Base-by-base conservation (phyloP, 1,140 invertebrate genomes). In the Cydia fagiglandana region DNA sequence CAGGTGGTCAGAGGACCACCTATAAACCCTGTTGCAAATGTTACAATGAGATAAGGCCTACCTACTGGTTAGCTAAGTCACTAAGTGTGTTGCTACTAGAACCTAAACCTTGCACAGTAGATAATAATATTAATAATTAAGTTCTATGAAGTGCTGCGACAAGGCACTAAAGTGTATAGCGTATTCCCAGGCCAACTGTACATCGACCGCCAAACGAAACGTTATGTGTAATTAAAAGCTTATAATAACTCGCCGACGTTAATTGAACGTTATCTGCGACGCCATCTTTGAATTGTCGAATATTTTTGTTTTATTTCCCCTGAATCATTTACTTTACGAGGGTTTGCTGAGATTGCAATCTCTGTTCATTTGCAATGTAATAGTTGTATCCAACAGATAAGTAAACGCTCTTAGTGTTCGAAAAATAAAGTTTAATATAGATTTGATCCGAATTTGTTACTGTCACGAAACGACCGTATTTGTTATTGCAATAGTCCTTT, bases 191-290 rank as follows among this genome's bases (percentile, higher is more conserved):
- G 45, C 10, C 45, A 9, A 53, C 5, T 53, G 56, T 61, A 24
- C 56, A 61, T 61, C 20, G 56, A 38, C 66, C 30, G 28, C 34
- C 15, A 70, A 41, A 17, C 38, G 30, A 38, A 38, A 38, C 78
- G 78, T 79, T 77, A 81, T 78, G 79, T 17, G 53, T 77, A 83
- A 81, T 83, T 84, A 79, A 81, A 82, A 79, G 34, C 45, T 45
- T 70, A 45, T 77, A 74, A 77, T 77, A 68, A 30, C 24, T n/a
- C n/a, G 47, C 70, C 34, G 50, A 38, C 81, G 81, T 85, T 84
- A 84, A 84, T 85, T 81, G 81, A 70, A 30, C 70, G 24, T 81
- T 85, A 86, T 87, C 83, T 73, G 45, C 75, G 74, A 82, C 82
- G 82, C 81, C 76, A 87, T 87, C 84, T 80, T 77, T 73, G 64